These are phyloP conservation scores for Euura lappo DNA, from an alignment of 1,140 invertebrate species.

Conservation along the genomic window DNA sequence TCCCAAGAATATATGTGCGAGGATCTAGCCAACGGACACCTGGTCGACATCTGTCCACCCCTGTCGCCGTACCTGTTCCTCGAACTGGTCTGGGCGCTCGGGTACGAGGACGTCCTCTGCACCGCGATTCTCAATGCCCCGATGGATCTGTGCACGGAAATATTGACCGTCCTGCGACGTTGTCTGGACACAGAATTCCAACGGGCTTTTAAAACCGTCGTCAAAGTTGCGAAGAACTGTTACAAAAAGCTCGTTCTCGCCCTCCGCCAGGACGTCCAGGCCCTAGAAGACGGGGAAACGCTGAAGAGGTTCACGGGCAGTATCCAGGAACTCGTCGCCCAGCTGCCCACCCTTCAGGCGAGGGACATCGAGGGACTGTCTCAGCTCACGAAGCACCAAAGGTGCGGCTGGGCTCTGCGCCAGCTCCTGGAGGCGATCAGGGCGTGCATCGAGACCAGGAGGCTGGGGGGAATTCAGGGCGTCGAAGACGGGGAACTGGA, in stretches of 20 bases:
- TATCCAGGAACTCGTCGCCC: slow-evolving; percentile 40
- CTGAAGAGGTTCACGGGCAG: slow-evolving; percentile 29
- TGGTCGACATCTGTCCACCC: slow-evolving; percentile 50
- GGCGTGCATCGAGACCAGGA: slow-evolving; percentile 32
- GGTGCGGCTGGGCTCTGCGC: slow-evolving; percentile 26
- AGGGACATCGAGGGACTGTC: slow-evolving; percentile 22
- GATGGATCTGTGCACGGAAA: slow-evolving; percentile 47
- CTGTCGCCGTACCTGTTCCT: slow-evolving; percentile 49
- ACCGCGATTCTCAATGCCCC: slow-evolving; percentile 46
- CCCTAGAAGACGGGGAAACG: slow-evolving; percentile 25
- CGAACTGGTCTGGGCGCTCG: slow-evolving; percentile 46
- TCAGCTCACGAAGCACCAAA: slow-evolving; percentile 29
- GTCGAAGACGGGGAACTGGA: slow-evolving; percentile 14
- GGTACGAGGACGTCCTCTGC: slow-evolving; percentile 45
- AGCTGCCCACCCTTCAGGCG: slow-evolving; percentile 32
- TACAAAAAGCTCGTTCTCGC: slow-evolving; percentile 40
- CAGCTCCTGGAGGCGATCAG: slow-evolving; percentile 36
- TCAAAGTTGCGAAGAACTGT: slow-evolving; percentile 28
- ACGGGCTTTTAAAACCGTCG: slow-evolving; percentile 31
- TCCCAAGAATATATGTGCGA: slow-evolving; percentile 40
- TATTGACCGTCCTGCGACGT: slow-evolving; percentile 38
- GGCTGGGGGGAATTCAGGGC: slow-evolving; percentile 6
- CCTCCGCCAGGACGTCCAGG: slow-evolving; percentile 30
- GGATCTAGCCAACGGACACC: slow-evolving; percentile 39
- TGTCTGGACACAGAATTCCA: slow-evolving; percentile 37